These are phyloP conservation scores for Sinocyclocheilus rhinocerous DNA, from an alignment of 2,113 vertebrate genomes.

Conservation along the genomic window DNA sequence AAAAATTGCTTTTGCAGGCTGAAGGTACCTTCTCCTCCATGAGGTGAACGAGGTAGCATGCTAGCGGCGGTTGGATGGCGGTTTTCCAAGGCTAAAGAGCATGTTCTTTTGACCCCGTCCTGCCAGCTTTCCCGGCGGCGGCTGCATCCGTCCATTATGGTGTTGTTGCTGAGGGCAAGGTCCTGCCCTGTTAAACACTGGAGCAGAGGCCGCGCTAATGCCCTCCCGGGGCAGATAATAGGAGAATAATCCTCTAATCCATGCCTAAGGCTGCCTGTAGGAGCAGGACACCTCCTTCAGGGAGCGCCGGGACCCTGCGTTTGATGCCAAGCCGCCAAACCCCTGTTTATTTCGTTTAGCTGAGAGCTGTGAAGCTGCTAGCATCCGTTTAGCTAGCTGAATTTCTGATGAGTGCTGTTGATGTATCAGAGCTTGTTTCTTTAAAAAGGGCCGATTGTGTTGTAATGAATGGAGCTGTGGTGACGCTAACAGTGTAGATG, in stretches of 20 bases:
- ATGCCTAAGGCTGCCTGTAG: slow-evolving; percentile 61
- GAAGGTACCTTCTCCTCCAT: not conserved
- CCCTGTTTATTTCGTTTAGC: not conserved
- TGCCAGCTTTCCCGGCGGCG: not conserved
- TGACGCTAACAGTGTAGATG: not conserved
- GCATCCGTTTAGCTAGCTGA: too few relatives aligned
- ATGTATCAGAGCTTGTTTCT: not conserved
- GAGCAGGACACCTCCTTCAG: slow-evolving; percentile 15
- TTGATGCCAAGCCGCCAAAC: not conserved
- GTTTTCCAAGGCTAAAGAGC: slow-evolving; percentile 31
- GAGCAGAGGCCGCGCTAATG: slow-evolving; percentile 64
- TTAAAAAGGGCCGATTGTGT: not conserved
- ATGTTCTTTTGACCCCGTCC: slow-evolving; percentile 15
- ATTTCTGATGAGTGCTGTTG: not conserved
- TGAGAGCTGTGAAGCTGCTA: not conserved
- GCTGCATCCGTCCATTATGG: slow-evolving; percentile 46
- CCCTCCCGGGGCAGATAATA: slow-evolving; percentile 72
- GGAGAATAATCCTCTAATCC: slow-evolving; percentile 79
- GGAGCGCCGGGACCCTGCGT: not conserved
- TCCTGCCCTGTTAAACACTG: slow-evolving; percentile 73
- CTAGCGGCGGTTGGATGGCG: not conserved
- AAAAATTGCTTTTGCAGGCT: not conserved
- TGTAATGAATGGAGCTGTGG: not conserved
- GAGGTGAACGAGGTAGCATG: slow-evolving; percentile 28
- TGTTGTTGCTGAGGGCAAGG: slow-evolving; percentile 60